Evolutionary conservation across 1,140 invertebrate species (phyloP), one percentile per base, ranked within the genome.

Genomic region (Diuraphis noxia): DNA sequence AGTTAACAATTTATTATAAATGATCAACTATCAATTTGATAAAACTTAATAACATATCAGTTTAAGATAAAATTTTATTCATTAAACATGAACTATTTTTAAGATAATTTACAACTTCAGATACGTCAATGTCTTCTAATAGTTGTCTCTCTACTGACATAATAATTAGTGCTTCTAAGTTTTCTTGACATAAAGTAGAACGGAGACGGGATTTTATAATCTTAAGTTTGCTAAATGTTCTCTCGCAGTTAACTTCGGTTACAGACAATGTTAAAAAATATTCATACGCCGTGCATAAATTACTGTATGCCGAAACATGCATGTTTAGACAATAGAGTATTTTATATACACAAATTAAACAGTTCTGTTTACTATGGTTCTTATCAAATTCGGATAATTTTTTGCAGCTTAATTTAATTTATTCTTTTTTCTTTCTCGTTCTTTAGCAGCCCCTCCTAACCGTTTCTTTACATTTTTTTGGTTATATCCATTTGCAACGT

Each of bases 291-390:
- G 34, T 79, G 7, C 77, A 79, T 79, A 79, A 79, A 79, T 79
- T 79, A 79, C 77, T 38, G 34, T 79, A 79, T 36, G 77, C 77
- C 38, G 77, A 38, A 79, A 79, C 36, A 79, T 79, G 77, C 77
- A 79, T 25, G 34, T 79, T 79, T 79, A 38, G 21, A 36, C 36
- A 25, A 79, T 79, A 38, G 23, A 79, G 34, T 79, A 79, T 36
- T 79, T 79, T 79, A 38, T 79, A 36, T 36, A 79, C 34, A 38
- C 36, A 79, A 36, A 79, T 79, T 38, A 79, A 36, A 21, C 72
- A 79, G 34, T 19, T 79, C 23, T 52, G 23, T 1, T 52, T 52
- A 52, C 49, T 52, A 7, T 52, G 49, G 23, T 7, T 52, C 25
- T 52, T 7, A 52, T 52, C 21, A 8, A 52, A 52, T 52, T 52